Evolutionary conservation across 2,888 invertebrate species (phyloP), one percentile per base, ranked within the genome.

Genomic region (Hirtodrosophila alboralis): DNA sequence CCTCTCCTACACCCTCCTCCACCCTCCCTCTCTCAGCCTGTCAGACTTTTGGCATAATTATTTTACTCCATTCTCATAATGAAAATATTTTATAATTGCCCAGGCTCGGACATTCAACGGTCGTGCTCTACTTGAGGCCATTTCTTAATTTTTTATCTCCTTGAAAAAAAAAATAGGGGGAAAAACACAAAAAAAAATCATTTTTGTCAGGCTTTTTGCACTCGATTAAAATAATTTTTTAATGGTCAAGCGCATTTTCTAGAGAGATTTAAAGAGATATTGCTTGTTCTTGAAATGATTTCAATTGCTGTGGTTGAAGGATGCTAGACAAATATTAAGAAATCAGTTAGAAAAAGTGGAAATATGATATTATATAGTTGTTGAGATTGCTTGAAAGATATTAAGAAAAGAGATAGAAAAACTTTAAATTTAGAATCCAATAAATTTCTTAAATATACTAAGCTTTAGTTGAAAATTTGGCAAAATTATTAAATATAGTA

Each of bases 61-160:
- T 79, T 83, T 75, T 71, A 23, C 37, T 48, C 52, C 57, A 58
- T 75, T 64, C 58, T 33, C 75, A 47, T 66, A 64, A 66, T 75
- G 65, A 58, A 84, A 75, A 80, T 69, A 79, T 63, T 84, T 85
- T 76, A 68, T 83, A 85, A 79, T 79, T 85, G 68, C 64, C 76
- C 34, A 27, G 23, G 41, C 57, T 51, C 21, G 49, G n/a, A 14
- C 70, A 47, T 70, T 63, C 43, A 31, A 21, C 13, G 61, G 33
- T 31, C 44, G 34, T 53, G 40, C 28, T 28, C 44, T 34, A 33
- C 75, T 67, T 62, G 59, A 75, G 73, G 76, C 31, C 33, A 37
- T 40, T 68, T 69, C 38, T 45, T 58, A 31, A 38, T 2, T 31
- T 34, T 43, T 44, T 16, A 10, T 12, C 23, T 30, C 44, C 30